Percentiles rank a stretch among this genome's conserved stretches.
These are phyloP conservation scores for Chelon auratus DNA, from an alignment of 2,797 vertebrate genomes.

Conservation along the genomic window DNA sequence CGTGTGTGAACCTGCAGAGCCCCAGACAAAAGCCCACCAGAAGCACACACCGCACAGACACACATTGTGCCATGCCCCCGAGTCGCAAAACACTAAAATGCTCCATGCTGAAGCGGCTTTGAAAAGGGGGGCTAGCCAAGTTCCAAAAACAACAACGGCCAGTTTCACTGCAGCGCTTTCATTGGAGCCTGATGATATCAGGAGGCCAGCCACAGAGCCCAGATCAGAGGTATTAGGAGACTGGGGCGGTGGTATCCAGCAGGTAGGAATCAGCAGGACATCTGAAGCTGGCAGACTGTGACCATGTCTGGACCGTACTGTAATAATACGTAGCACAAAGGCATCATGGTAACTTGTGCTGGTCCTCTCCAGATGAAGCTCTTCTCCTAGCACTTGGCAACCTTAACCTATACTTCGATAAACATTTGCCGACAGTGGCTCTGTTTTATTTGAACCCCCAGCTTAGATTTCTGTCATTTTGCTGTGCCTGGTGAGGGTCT, in stretches of 20 bases:
- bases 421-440: slow-evolving; percentile 64
- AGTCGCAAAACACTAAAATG: slow-evolving; percentile 55
- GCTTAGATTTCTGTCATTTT: slow-evolving; percentile 47
- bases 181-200: slow-evolving; percentile 71
- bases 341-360: slow-evolving; percentile 21
- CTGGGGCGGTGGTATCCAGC: slow-evolving; percentile 42
- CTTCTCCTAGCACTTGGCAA: slow-evolving; percentile 30
- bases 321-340: slow-evolving; percentile 39
- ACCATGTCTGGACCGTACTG: slow-evolving; percentile 22
- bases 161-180: slow-evolving; percentile 48
- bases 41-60: slow-evolving; percentile 42
- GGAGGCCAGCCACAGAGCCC: slow-evolving; percentile 58
- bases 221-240: slow-evolving; percentile 69
- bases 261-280: slow-evolving; percentile 51
- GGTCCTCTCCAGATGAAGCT: slow-evolving; percentile 35
- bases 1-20: slow-evolving; percentile 79
- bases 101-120: slow-evolving; percentile 57
- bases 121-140: slow-evolving; percentile 33
- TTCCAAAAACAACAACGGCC: slow-evolving; percentile 70
- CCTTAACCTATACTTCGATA: slow-evolving; percentile 53
- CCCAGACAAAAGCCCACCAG: slow-evolving; percentile 55
- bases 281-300: slow-evolving; percentile 52
- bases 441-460: slow-evolving; percentile 53
- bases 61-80: slow-evolving; percentile 25
- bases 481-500: slow-evolving; percentile 16